phyloP scores from a whole-genome alignment of 64 coral and sea anemone genomes.

The Montipora sp. region DNA sequence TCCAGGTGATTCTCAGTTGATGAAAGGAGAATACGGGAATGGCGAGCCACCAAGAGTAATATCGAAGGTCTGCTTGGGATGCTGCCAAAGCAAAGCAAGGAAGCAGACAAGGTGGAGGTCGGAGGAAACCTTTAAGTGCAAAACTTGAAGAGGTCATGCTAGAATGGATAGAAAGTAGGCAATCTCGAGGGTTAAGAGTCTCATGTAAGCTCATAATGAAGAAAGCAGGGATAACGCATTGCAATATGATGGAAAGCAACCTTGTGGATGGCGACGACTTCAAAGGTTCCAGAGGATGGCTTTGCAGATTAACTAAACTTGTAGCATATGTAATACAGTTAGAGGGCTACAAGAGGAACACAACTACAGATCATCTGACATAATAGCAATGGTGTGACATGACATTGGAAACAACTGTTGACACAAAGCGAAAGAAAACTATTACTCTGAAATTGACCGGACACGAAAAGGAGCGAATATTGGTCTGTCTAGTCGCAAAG shows the following conservation, averaged over 20 bases:
- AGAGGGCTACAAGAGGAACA: slow-evolving; percentile 41
- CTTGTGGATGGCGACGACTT: slow-evolving; percentile 50
- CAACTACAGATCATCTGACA: slow-evolving; percentile 8
- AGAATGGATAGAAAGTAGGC: slow-evolving; percentile 48
- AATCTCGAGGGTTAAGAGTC: slow-evolving; percentile 34
- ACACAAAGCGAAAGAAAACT: background rate
- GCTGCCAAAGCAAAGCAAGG: slow-evolving; percentile 42
- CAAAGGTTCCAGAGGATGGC: slow-evolving; percentile 62
- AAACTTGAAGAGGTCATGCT: slow-evolving; percentile 26
- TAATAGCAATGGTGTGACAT: slow-evolving; percentile 10
- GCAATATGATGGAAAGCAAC: slow-evolving; percentile 30
- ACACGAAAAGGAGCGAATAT: background rate
- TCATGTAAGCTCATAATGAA: slow-evolving; percentile 41
- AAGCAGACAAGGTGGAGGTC: slow-evolving; percentile 41
- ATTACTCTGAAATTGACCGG: background rate
- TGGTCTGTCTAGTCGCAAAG: slow-evolving; percentile 9
- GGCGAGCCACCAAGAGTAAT: slow-evolving; percentile 71
- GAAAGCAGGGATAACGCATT: slow-evolving; percentile 41
- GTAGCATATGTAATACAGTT: slow-evolving; percentile 14
- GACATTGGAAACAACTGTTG: background rate
- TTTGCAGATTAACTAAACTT: slow-evolving; percentile 13
- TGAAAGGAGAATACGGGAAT: slow-evolving; percentile 68
- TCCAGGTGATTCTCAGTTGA: slow-evolving; percentile 66
- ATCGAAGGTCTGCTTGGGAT: slow-evolving; percentile 56
- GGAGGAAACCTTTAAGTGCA: slow-evolving; percentile 42